Evolutionary conservation across 2,113 vertebrate genomes (phyloP).

Genomic region (Symphodus melops): DNA sequence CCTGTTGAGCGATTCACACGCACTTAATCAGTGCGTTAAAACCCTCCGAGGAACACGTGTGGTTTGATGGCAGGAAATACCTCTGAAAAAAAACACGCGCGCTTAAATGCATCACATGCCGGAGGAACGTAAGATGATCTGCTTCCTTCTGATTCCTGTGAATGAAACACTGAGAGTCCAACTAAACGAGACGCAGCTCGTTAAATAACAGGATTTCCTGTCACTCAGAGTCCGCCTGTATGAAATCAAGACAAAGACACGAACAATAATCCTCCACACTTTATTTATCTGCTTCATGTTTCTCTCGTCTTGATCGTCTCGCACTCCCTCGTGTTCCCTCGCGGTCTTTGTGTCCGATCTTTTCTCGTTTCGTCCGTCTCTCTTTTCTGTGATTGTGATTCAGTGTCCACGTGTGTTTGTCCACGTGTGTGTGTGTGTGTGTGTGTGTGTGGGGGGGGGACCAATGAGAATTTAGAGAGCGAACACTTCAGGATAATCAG

Average conservation of each 20-base stretch:
- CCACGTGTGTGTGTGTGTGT: conserved; percentile 21
- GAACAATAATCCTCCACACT: not conserved
- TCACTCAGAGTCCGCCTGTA: not conserved
- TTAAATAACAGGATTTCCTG: not conserved
- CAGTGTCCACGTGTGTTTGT: not conserved
- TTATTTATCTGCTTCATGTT: not conserved
- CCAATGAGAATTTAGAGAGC: conserved; percentile 6
- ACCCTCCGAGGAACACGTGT: not conserved
- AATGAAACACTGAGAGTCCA: not conserved
- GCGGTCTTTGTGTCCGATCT: not conserved
- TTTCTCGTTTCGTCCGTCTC: not conserved
- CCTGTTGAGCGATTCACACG: not conserved
- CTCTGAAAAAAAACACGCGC: not conserved
- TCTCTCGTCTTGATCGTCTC: not conserved
- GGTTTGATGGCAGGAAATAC: not conserved
- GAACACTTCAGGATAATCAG: not conserved
- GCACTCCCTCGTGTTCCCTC: not conserved
- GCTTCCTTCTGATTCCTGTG: not conserved
- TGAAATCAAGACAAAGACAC: not conserved
- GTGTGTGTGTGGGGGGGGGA: conserved; percentile 2
- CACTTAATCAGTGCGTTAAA: not conserved
- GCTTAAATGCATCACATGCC: not conserved
- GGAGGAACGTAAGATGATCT: too few relatives aligned
- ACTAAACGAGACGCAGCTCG: not conserved
- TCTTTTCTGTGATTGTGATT: conserved; percentile 7